Percentiles rank a stretch among this genome's conserved stretches.
Evolutionary conservation across 1,140 invertebrate species (phyloP).

Genomic region (Drosophila rhopaloa): DNA sequence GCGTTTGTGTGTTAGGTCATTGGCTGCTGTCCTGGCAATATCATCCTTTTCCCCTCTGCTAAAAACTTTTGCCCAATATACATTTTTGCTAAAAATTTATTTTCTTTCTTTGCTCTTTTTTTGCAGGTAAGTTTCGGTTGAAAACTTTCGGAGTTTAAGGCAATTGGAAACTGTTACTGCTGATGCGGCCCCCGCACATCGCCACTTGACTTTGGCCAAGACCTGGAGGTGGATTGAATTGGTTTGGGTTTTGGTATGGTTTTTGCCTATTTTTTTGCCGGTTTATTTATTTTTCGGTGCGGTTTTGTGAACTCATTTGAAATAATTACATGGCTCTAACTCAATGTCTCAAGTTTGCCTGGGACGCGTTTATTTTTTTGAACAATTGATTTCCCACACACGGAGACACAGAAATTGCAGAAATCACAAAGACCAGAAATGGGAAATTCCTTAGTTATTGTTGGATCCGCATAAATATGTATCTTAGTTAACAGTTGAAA

Average conservation of each 20-base stretch:
- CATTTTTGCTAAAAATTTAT: conserved; percentile 49
- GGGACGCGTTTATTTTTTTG: conserved; percentile 31
- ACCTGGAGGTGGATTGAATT: conserved; percentile 46
- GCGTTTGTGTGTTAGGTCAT: conserved; percentile 54
- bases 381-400: conserved; percentile 78
- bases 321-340: conserved; percentile 63
- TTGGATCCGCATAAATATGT: conserved; percentile 63
- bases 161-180: conserved; percentile 37
- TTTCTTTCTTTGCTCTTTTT: conserved; percentile 17
- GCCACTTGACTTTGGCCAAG: conserved; percentile 41
- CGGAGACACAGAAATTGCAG: conserved; percentile 38
- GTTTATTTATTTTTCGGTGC: conserved; percentile 21
- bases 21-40: conserved; percentile 36
- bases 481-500: conserved; percentile 57
- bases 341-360: conserved; percentile 38
- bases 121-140: conserved; percentile 65
- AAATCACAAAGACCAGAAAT: conserved; percentile 72
- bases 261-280: conserved; percentile 4
- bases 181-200: conserved; percentile 36
- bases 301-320: conserved; percentile 74
- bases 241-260: conserved; percentile 16
- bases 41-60: conserved; percentile 3
- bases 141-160: conserved; percentile 49
- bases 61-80: conserved; percentile 56
- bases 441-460: conserved; percentile 72